These are phyloP conservation scores for Lethrus apterus DNA, from an alignment of 1,140 invertebrate genomes.

Conservation along the genomic window DNA sequence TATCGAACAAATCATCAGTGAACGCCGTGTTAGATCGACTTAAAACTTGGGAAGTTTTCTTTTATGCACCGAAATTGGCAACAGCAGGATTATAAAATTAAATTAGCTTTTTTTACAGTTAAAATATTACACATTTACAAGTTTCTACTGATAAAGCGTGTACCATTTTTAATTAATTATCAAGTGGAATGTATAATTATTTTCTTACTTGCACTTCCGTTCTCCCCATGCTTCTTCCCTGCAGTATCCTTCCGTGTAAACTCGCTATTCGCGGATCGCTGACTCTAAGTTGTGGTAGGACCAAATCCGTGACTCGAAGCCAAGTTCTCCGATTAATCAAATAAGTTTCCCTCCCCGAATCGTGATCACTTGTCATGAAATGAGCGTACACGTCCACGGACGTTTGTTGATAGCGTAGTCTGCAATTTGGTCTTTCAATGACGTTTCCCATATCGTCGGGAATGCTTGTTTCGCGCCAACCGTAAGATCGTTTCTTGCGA, in stretches of 20 bases:
- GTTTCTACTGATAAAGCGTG: too few species aligned
- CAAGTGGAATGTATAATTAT: too few species aligned
- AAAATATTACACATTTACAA: too few species aligned
- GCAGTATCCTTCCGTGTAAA: conserved; percentile 71
- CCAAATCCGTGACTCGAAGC: conserved; percentile 84
- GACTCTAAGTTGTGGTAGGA: conserved; percentile 72
- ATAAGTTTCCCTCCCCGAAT: conserved; percentile 83
- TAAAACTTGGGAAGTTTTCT: too few species aligned
- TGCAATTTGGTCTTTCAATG: conserved; percentile 58
- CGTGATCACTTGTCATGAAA: conserved; percentile 84
- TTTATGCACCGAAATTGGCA: too few species aligned
- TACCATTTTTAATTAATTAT: too few species aligned
- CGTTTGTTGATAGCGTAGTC: conserved; percentile 83
- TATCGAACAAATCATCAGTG: conserved; percentile 27
- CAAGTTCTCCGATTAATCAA: conserved; percentile 81
- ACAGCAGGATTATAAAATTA: too few species aligned
- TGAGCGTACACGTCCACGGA: conserved; percentile 83
- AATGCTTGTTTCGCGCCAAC: conserved; percentile 47
- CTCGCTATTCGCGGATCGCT: conserved; percentile 83
- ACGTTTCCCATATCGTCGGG: conserved; percentile 49
- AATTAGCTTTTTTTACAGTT: too few species aligned
- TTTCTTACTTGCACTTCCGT: conserved; percentile 92
- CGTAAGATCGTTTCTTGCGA: conserved; percentile 50
- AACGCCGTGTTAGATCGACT: too few species aligned
- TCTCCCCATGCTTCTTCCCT: conserved; percentile 78